Percentiles rank a stretch among this genome's conserved stretches.
Conservation (phyloP, 2,797 vertebrate genomes). For the Triplophysa bombifrons region DNA sequence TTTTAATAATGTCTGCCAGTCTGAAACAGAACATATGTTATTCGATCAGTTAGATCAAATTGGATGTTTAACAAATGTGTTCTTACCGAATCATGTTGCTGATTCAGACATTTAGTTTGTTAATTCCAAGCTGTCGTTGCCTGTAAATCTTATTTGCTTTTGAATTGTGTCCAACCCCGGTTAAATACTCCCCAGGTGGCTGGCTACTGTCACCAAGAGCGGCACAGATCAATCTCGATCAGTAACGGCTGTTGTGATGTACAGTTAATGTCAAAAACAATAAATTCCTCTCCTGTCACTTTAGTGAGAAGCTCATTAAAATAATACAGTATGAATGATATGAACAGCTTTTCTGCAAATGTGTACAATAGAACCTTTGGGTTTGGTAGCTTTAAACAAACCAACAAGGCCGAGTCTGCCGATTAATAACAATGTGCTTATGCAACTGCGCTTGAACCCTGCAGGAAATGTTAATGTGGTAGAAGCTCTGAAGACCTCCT, state of each 20-base stretch:
- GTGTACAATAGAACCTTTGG: not conserved
- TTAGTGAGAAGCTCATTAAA: not conserved
- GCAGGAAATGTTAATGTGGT: slow-evolving; percentile 14
- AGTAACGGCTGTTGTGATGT: not conserved
- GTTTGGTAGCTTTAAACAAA: not conserved
- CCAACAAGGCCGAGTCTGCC: not conserved
- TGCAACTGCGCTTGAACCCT: slow-evolving; percentile 9
- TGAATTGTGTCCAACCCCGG: slow-evolving; percentile 8
- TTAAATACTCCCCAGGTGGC: slow-evolving; percentile 21
- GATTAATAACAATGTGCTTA: slow-evolving; percentile 20
- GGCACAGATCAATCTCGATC: slow-evolving; percentile 17
- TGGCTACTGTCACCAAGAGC: slow-evolving; percentile 12
- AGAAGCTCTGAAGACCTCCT: slow-evolving; percentile 15
- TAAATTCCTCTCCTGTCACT: slow-evolving; percentile 16
- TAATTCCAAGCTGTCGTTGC: not conserved
- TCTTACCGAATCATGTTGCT: not conserved
- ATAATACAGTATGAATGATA: too few species aligned
- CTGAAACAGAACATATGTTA: not conserved
- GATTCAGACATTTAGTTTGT: not conserved
- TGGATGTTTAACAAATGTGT: not conserved
- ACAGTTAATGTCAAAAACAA: not conserved
- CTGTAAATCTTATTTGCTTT: not conserved
- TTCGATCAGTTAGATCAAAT: not conserved
- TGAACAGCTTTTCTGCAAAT: not conserved
- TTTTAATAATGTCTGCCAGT: too few species aligned